Evolutionary conservation across 2,113 vertebrate genomes (phyloP).

Genomic region (Willisornis vidua): DNA sequence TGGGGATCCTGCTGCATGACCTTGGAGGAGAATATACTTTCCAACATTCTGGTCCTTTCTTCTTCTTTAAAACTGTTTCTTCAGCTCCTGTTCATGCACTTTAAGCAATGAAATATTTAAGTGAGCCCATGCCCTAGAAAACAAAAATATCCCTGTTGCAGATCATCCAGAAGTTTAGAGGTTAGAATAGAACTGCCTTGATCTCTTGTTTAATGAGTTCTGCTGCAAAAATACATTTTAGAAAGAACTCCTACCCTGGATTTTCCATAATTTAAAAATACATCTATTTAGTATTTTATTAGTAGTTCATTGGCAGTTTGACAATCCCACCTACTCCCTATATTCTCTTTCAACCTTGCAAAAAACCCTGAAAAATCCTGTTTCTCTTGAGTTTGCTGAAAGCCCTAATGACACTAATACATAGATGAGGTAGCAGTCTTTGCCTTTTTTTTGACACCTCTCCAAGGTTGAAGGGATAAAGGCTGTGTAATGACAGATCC

Average conservation of each 20-base stretch:
- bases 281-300: background rate
- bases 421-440: background rate
- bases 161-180: conserved; percentile 20
- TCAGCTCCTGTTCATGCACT: background rate
- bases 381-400: background rate
- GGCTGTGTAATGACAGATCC: background rate
- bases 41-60: background rate
- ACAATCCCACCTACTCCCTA: background rate
- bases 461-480: background rate
- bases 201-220: background rate
- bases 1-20: background rate
- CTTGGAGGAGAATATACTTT: background rate
- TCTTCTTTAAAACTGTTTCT: background rate
- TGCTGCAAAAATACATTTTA: background rate
- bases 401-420: background rate
- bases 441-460: background rate
- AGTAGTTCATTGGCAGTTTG: background rate
- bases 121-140: conserved; percentile 32
- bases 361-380: background rate
- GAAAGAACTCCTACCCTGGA: background rate
- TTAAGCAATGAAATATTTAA: background rate
- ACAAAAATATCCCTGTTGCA: conserved; percentile 21
- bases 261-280: background rate
- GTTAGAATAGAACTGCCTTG: background rate
- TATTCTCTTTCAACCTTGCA: background rate